These are phyloP conservation scores for Trichoplusia ni DNA, from an alignment of 1,140 invertebrate species.

Conservation along the genomic window DNA sequence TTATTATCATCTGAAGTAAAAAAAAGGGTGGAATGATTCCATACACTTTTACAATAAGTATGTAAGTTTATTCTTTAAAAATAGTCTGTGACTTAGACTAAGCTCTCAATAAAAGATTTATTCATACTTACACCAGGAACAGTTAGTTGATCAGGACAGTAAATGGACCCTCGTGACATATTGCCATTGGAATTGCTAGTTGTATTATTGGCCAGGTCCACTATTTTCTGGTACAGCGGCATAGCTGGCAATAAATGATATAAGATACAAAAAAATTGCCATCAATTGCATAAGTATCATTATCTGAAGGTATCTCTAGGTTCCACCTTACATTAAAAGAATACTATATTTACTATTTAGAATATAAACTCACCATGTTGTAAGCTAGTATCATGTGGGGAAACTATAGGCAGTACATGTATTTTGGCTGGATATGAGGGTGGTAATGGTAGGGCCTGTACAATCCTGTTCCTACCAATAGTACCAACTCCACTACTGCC, in stretches of 20 bases:
- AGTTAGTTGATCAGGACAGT: constrained; percentile 70
- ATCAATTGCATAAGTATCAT: neutral
- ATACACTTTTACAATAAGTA: neutral
- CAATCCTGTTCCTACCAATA: constrained; percentile 78
- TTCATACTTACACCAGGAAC: constrained; percentile 59
- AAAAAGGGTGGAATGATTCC: no score
- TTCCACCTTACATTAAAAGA: no score
- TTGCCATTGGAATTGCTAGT: constrained; percentile 57
- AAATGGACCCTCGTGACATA: constrained; percentile 66
- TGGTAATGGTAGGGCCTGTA: constrained; percentile 84
- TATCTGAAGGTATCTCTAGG: no score
- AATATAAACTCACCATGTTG: constrained; percentile 72
- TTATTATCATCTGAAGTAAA: no score
- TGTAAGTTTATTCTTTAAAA: no score
- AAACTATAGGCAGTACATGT: constrained; percentile 87
- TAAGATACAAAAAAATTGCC: neutral
- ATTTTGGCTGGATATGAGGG: constrained; percentile 92
- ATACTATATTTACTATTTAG: no score
- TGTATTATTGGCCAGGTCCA: constrained; percentile 83
- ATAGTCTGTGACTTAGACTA: no score
- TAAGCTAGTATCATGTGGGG: constrained; percentile 81
- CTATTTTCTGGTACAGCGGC: constrained; percentile 81
- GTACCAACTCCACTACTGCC: constrained; percentile 87
- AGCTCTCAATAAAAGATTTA: no score
- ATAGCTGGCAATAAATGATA: constrained; percentile 69